Evolutionary conservation across 2,113 vertebrate species (phyloP).

Genomic region (Cromileptes altivelis): DNA sequence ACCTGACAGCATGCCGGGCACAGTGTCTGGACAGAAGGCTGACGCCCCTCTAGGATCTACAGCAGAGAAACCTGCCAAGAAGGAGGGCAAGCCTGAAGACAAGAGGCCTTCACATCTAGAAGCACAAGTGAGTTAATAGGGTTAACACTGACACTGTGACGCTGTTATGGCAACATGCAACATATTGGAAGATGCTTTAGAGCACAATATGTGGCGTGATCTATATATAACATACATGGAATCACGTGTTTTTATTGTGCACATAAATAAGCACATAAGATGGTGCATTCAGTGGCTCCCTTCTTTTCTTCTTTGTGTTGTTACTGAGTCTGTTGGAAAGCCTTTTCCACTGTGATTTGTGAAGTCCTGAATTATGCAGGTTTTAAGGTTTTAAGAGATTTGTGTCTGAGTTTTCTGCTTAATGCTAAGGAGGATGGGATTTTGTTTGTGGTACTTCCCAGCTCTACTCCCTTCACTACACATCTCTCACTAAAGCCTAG

Average conservation of each 20-base stretch:
- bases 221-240: not conserved
- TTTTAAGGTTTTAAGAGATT: no score
- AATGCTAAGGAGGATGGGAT: not conserved
- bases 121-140: conserved; percentile 64
- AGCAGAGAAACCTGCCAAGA: conserved; percentile 53
- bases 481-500: not conserved
- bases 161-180: not conserved
- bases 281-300: not conserved
- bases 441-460: not conserved
- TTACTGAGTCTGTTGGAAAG: not conserved
- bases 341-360: not conserved
- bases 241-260: no score
- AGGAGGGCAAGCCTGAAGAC: conserved; percentile 63
- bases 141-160: not conserved
- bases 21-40: conserved; percentile 5
- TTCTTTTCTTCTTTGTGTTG: not conserved
- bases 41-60: not conserved
- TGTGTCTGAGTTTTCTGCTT: no score
- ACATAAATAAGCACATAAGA: no score
- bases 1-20: conserved; percentile 81
- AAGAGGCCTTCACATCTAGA: conserved; percentile 61
- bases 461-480: not conserved
- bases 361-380: not conserved
- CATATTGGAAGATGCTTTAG: not conserved
- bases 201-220: not conserved